Evolutionary conservation across 2,797 vertebrate species (phyloP).

Genomic region (Acanthiza pusilla): DNA sequence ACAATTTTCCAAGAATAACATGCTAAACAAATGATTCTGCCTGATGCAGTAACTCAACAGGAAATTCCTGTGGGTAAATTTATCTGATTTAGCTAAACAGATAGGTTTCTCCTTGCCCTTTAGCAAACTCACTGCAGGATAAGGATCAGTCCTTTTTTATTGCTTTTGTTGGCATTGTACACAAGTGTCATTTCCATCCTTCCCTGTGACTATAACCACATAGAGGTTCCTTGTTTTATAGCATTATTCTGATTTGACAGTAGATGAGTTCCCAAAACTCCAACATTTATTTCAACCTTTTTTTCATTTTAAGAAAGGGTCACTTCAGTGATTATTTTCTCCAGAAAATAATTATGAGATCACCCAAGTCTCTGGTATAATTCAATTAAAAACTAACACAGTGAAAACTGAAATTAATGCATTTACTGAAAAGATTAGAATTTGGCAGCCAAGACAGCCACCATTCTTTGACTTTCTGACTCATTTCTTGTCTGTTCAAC

Average conservation of each 20-base stretch:
- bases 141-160: background rate
- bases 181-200: background rate
- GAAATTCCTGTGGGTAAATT: background rate
- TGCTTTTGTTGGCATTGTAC: background rate
- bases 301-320: background rate
- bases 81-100: background rate
- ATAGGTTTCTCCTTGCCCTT: background rate
- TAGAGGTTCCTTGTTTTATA: background rate
- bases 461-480: background rate
- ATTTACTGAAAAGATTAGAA: background rate
- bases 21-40: background rate
- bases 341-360: background rate
- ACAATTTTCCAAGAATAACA: background rate
- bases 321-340: background rate
- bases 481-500: background rate
- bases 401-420: background rate
- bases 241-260: background rate
- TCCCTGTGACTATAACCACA: background rate
- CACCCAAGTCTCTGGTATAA: background rate
- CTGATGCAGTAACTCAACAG: conserved; percentile 10
- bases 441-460: background rate
- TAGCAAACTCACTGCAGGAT: background rate
- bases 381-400: background rate
- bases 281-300: background rate
- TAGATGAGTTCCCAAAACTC: background rate